Evolutionary conservation across 2,888 invertebrate species (phyloP).

Genomic region (Tubulanus polymorphus): DNA sequence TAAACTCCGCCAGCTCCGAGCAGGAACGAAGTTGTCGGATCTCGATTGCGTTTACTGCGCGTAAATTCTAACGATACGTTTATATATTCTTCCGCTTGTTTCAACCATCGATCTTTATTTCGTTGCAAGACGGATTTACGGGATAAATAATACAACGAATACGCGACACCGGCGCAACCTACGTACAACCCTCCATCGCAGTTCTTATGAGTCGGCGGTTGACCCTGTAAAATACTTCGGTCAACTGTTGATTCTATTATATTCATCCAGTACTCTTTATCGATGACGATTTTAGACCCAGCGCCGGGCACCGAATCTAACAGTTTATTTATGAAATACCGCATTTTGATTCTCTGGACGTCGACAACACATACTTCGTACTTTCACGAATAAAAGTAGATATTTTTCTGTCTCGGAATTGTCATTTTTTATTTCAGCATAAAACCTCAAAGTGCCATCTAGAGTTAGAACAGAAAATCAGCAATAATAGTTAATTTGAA

Average conservation of each 20-base stretch:
- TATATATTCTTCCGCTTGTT: slow-evolving; percentile 63
- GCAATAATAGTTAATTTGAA: too few species aligned
- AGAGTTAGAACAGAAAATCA: too few species aligned
- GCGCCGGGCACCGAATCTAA: slow-evolving; percentile 23
- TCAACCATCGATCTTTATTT: slow-evolving; percentile 54
- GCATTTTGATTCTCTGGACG: slow-evolving; percentile 20
- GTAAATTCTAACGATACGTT: slow-evolving; percentile 62
- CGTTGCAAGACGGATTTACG: slow-evolving; percentile 55
- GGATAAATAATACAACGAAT: slow-evolving; percentile 70
- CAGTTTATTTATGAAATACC: slow-evolving; percentile 36
- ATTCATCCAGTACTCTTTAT: slow-evolving; percentile 28
- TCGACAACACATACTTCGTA: not conserved
- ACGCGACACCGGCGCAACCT: slow-evolving; percentile 69
- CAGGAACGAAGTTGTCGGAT: slow-evolving; percentile 68
- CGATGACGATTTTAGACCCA: slow-evolving; percentile 24
- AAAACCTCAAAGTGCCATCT: too few species aligned
- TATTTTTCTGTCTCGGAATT: too few species aligned
- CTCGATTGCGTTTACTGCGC: slow-evolving; percentile 50
- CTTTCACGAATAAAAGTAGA: too few species aligned
- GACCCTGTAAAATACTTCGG: slow-evolving; percentile 28
- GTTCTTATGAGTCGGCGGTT: slow-evolving; percentile 27
- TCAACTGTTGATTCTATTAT: slow-evolving; percentile 25
- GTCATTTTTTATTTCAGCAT: too few species aligned
- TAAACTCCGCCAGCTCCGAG: slow-evolving; percentile 77
- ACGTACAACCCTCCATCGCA: slow-evolving; percentile 66